A percentile compares a stretch with the other conserved stretches of the same genome.
Evolutionary conservation across 2,113 vertebrate species (phyloP).

Genomic region (Tachysurus vachellii): DNA sequence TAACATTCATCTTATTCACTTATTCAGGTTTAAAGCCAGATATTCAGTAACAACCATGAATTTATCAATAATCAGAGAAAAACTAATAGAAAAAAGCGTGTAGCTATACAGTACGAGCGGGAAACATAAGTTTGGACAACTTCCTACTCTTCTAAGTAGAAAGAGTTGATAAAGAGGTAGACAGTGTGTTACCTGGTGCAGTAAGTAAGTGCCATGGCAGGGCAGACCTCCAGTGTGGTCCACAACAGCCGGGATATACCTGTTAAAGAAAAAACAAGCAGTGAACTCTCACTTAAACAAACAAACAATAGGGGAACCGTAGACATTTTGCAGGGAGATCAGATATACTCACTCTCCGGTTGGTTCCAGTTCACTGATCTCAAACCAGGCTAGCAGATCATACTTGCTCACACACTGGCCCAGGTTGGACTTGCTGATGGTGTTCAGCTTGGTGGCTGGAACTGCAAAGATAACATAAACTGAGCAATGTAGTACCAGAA

Average conservation of each 20-base stretch:
- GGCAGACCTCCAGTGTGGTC: constrained; percentile 91
- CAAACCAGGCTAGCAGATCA: constrained; percentile 97
- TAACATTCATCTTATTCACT: not conserved
- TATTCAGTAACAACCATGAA: not conserved
- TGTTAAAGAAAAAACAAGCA: constrained; percentile 55
- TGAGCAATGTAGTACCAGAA: not conserved
- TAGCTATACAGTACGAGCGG: not conserved
- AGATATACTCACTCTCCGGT: constrained; percentile 91
- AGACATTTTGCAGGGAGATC: not conserved
- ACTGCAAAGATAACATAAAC: constrained; percentile 70
- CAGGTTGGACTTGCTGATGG: constrained; percentile 91
- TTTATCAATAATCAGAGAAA: not conserved
- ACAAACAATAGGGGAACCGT: not conserved
- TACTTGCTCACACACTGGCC: constrained; percentile 98
- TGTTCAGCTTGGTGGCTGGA: constrained; percentile 93
- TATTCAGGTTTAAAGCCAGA: not conserved
- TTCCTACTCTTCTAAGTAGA: not conserved
- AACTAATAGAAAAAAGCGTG: not conserved
- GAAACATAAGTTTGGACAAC: not conserved
- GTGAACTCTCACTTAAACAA: not conserved
- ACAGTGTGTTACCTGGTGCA: constrained; percentile 86
- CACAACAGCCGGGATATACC: constrained; percentile 97
- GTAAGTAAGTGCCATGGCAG: constrained; percentile 91
- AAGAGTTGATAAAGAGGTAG: not conserved
- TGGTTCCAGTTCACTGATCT: constrained; percentile 97